A percentile compares a stretch with the other conserved stretches of the same genome.
These are phyloP conservation scores for Alligator sinensis DNA, from an alignment of 2,113 vertebrate species.

Conservation along the genomic window DNA sequence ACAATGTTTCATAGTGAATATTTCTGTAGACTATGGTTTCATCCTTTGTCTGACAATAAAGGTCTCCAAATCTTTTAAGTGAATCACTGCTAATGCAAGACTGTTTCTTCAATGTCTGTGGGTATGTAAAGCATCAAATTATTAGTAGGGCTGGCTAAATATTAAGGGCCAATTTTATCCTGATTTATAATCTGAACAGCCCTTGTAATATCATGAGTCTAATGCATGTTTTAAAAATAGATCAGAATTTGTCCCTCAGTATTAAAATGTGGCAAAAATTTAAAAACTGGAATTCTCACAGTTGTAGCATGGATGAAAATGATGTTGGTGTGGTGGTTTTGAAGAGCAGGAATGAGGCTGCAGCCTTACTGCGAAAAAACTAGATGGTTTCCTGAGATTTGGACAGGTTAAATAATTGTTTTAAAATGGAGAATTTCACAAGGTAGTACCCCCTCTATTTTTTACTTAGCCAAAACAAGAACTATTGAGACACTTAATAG, in stretches of 20 bases:
- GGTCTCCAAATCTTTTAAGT: background rate
- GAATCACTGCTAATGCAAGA: background rate
- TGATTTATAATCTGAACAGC: background rate
- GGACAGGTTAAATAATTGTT: background rate
- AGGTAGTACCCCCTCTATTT: background rate
- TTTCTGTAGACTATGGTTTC: background rate
- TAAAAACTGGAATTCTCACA: background rate
- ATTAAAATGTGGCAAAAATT: background rate
- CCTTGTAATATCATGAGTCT: background rate
- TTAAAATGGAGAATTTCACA: background rate
- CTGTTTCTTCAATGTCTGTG: background rate
- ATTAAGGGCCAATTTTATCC: background rate
- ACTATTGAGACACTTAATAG: background rate
- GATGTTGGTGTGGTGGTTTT: too few relatives aligned
- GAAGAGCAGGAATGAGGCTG: too few relatives aligned
- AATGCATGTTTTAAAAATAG: background rate
- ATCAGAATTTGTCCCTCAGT: fast-evolving
- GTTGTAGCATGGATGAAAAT: too few relatives aligned
- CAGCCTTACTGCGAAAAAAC: too few relatives aligned
- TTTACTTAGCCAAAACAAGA: slow-evolving; percentile 37
- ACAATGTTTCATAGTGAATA: background rate
- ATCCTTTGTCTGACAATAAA: background rate
- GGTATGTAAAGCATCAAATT: background rate
- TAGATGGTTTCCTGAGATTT: background rate
- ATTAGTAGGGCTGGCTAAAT: too few relatives aligned